Evolutionary conservation across 2,797 vertebrate genomes (phyloP), one percentile per base, ranked within the genome.

Genomic region (Pelobates cultripes): DNA sequence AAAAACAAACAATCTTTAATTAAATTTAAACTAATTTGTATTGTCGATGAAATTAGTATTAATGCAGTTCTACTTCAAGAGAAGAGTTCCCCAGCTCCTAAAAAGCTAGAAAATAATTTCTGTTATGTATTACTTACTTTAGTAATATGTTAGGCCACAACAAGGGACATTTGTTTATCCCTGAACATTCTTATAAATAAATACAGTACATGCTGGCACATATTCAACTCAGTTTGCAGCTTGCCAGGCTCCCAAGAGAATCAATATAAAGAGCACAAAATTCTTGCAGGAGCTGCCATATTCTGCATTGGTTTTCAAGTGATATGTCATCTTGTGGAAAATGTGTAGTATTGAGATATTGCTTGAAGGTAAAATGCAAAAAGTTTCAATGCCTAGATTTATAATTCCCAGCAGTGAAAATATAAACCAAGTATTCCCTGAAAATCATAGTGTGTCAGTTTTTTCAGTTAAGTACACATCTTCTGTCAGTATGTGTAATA

Each of bases 141-240:
- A 63, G 68, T 77, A 86, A 80, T 43, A 77, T 63, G 78, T 47
- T 81, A 85, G 83, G 14, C 73, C 76, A 86, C 79, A 47, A 77
- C 41, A 85, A 87, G 73, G 81, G 87, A 87, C 85, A 84, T 89
- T 88, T 88, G 75, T 80, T 87, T 85, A 85, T 79, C 63, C 78
- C 75, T 73, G 43, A 74, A 82, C 74, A 86, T 45, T 83, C 75
- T 82, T 85, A 70, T 82, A 86, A 87, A 82, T 45, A 87, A 73
- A 86, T 77, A 76, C 67, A 79, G 82, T 75, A 70, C 64, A 81
- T 79, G 6, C 66, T 87, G 80, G 64, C 77, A 85, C 43, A 85
- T 85, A 80, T 80, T 85, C 82, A 90, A 78, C 47, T 6, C 47
- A 77, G 43, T 79, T 87, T 89, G 86, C 84, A 87, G 83, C 63